phyloP scores from a whole-genome alignment of 1,140 invertebrate genomes.

The Achroia grisella region DNA sequence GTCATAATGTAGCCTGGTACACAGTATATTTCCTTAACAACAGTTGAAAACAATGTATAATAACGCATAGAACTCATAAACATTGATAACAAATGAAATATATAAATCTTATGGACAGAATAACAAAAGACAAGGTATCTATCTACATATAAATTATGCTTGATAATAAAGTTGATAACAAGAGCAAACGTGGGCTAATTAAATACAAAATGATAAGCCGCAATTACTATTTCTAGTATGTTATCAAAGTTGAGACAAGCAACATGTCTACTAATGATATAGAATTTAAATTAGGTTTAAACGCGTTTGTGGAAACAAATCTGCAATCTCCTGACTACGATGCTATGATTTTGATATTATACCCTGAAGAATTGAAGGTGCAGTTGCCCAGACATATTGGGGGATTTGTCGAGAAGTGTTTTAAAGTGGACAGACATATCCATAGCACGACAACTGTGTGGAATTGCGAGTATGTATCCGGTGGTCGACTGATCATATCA shows the following conservation, averaged over 20 bases:
- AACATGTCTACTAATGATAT: slow-evolving; percentile 9
- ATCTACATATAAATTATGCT: no score
- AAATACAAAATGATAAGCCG: no score
- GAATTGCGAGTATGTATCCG: slow-evolving; percentile 77
- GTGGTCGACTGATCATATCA: slow-evolving; percentile 80
- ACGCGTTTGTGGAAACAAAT: slow-evolving; percentile 60
- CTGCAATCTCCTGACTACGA: slow-evolving; percentile 63
- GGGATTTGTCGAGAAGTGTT: slow-evolving; percentile 46
- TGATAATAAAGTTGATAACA: no score
- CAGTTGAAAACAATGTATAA: no score
- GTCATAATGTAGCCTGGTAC: no score
- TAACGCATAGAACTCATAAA: no score
- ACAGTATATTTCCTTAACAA: no score
- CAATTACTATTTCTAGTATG: neutral
- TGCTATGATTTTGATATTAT: slow-evolving; percentile 65
- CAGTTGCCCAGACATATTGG: slow-evolving; percentile 41
- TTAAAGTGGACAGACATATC: slow-evolving; percentile 63
- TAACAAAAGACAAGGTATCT: no score
- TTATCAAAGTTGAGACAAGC: neutral
- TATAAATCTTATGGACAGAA: no score
- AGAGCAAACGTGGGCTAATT: no score
- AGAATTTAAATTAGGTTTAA: slow-evolving; percentile 53
- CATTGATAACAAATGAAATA: no score
- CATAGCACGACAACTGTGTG: slow-evolving; percentile 71
- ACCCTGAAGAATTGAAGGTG: slow-evolving; percentile 51